Evolutionary conservation across 2,888 invertebrate genomes (phyloP).

Genomic region (Caenorhabditis drosophilae): DNA sequence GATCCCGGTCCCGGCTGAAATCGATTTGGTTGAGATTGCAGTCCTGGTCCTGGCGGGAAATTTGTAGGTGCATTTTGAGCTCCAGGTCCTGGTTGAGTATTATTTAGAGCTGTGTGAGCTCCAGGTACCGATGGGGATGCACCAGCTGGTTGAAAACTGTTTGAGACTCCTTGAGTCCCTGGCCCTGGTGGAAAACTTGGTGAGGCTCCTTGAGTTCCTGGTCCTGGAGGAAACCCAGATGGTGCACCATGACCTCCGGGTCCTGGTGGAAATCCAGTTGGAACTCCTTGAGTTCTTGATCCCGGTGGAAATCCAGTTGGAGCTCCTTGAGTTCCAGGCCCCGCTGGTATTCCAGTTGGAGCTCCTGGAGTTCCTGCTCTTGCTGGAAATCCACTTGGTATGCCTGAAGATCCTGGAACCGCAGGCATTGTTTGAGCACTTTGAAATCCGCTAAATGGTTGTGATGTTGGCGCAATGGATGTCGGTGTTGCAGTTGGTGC

Average conservation of each 20-base stretch:
- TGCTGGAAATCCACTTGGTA: not conserved
- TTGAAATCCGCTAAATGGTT: too few species aligned
- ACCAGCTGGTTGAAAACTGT: conserved; percentile 18
- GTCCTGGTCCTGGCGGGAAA: conserved; percentile 12
- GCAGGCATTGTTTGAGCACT: too few species aligned
- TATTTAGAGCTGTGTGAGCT: conserved; percentile 5
- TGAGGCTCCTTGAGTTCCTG: not conserved
- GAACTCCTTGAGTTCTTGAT: not conserved
- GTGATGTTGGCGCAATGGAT: too few species aligned
- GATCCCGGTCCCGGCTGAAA: too few species aligned
- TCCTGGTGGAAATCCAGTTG: conserved; percentile 15
- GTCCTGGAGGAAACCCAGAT: not conserved
- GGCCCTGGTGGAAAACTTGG: conserved; percentile 3
- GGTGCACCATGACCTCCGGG: not conserved
- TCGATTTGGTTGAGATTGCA: not conserved
- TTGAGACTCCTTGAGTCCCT: not conserved
- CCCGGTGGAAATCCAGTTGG: conserved; percentile 4
- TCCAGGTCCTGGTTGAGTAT: conserved; percentile 1
- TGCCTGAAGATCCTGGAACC: not conserved
- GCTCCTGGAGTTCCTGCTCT: conserved; percentile 1
- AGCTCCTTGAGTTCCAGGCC: not conserved
- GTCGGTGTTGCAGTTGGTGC: too few species aligned
- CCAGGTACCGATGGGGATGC: too few species aligned
- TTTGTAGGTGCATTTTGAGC: conserved; percentile 7
- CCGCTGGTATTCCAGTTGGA: conserved; percentile 2